Evolutionary conservation across 2,797 vertebrate genomes (phyloP), one percentile per base, ranked within the genome.

Genomic region (Cryptoprocta ferox): DNA sequence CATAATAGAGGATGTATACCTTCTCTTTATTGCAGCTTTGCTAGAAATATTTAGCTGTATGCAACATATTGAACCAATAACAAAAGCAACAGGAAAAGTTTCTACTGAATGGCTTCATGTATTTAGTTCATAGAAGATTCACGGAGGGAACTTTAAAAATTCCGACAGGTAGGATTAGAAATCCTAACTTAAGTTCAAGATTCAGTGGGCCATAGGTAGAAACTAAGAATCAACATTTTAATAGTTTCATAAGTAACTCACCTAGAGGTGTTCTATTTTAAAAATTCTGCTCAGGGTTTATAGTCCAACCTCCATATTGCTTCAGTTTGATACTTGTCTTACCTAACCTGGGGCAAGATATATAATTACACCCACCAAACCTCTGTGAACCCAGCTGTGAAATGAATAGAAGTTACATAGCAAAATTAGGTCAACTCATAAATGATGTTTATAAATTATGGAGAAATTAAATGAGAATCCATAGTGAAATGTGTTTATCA

Each of bases 1-100:
- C 37, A 32, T 12, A 32, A 15, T 0, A 45, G 86, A 45, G 56
- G 30, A 0, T 56, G 2, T 26, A 19, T 4, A 30, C 0, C 3
- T 24, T 65, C n/a, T 80, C 19, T n/a, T 37, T 71, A 50, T 26
- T 68, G 16, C 5, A 19, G 37, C 18, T 84, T 68, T 76, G 18
- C 42, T 61, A 28, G 35, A 79, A 95, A 59, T 16, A 76, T 35
- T 65, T 56, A 73, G 19, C 19, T 4, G 9, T 61, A 28, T 39
- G 50, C n/a, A 84, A 32, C 32, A 37, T 37, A 37, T 6, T 39
- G 18, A 66, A 37, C 14, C 13, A 48, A 5, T 5, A 37, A 24
- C 48, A 90, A 32, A 78, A 68, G 26, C 12, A 65, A 7, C 21
- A 15, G 7, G 42, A 19, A 61, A 80, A 6, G 12, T 66, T 26